phyloP scores from a whole-genome alignment of 2,113 vertebrate species.

The Psittacula cyanocephala region DNA sequence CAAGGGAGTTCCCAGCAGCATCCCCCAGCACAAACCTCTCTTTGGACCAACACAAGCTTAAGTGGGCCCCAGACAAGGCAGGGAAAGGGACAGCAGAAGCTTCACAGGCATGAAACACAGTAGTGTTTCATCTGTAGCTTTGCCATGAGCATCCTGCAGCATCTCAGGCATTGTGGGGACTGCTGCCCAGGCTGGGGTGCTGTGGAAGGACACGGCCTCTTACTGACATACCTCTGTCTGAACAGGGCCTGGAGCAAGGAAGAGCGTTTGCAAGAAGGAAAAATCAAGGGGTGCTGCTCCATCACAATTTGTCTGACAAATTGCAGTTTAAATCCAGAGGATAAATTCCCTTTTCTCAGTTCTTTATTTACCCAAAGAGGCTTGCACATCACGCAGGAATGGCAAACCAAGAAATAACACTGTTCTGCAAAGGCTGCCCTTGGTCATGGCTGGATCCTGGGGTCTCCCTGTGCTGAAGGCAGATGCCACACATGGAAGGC shows the following conservation, averaged over 20 bases:
- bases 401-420: not conserved
- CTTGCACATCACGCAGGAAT: not conserved
- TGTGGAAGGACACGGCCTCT: rapidly evolving
- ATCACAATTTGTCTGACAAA: not conserved
- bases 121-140: not conserved
- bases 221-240: not conserved
- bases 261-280: not conserved
- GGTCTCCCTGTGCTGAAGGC: not conserved
- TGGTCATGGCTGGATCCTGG: not conserved
- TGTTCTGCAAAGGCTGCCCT: not conserved
- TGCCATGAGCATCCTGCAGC: not conserved
- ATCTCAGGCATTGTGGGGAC: not conserved
- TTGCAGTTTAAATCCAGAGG: not conserved
- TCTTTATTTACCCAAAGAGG: not conserved
- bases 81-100: not conserved
- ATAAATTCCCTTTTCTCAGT: not conserved
- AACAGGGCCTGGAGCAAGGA: too few species aligned
- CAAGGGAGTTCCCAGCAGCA: not conserved
- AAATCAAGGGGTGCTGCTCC: not conserved
- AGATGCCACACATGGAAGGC: not conserved
- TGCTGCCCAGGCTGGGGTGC: not conserved
- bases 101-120: not conserved
- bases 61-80: not conserved
- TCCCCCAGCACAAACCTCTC: not conserved
- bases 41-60: not conserved